Percentiles rank a stretch among this genome's conserved stretches.
Conservation (phyloP, 2,888 invertebrate genomes). For the Prostheceraeus crozeri region DNA sequence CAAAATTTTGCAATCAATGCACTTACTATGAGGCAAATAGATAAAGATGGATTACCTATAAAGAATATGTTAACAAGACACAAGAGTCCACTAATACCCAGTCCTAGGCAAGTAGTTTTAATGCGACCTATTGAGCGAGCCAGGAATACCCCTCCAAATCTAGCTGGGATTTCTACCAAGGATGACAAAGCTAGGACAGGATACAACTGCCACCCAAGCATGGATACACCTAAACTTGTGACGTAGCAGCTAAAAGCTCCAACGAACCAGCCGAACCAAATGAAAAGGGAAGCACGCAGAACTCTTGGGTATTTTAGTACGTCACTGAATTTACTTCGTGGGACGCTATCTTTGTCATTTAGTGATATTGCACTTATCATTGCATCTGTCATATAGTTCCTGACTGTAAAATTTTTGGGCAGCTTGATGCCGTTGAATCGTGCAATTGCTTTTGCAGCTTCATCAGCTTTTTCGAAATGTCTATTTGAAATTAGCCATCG, state of each 20-base stretch:
- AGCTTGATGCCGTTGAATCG: background rate
- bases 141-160: background rate
- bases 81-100: slow-evolving; percentile 23
- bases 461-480: slow-evolving; percentile 20
- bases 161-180: slow-evolving; percentile 25
- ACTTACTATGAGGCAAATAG: background rate
- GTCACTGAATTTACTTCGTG: background rate
- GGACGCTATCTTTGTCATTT: background rate
- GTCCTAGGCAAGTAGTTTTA: background rate
- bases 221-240: background rate
- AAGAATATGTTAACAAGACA: background rate
- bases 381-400: too few species aligned
- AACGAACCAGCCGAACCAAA: slow-evolving; percentile 21
- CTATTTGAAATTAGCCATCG: slow-evolving; percentile 17
- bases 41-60: background rate
- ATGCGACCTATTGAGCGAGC: slow-evolving; percentile 11
- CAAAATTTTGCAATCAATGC: slow-evolving; percentile 20
- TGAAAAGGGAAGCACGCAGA: background rate
- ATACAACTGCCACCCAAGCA: slow-evolving; percentile 4
- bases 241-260: slow-evolving; percentile 5
- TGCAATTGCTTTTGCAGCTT: slow-evolving; percentile 12
- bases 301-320: slow-evolving; percentile 19
- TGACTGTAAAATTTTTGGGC: background rate
- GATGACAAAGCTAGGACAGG: background rate
- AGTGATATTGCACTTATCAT: too few species aligned